Base-by-base conservation (phyloP, 2,888 invertebrate species). In the Phortica okadai region DNA sequence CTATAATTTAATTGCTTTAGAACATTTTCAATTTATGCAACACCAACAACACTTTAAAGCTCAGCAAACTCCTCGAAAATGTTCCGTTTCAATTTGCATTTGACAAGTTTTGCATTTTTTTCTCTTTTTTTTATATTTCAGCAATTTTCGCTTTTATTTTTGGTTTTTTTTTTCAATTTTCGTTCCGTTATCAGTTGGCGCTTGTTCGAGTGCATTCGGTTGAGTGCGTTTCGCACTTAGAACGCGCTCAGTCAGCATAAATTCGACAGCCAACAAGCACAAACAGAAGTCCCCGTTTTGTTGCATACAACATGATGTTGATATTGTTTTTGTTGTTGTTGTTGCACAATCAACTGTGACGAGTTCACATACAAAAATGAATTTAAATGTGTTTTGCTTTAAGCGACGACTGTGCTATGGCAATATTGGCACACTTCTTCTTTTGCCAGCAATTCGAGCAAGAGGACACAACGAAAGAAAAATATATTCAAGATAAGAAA, bases 231-330 rank as follows among this genome's bases (percentile, higher is more conserved):
- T 72, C 41, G 56, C 54, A 56, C 54, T 72, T 72, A 56, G 56
- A 56, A 72, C 45, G 41, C 41, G 56, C 70, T 33, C 56, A 72
- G 70, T 72, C 70, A 72, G 70, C 70, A 44, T 54, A 70, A 50
- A 50, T 50, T 50, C 50, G 50, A 50, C 50, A 33, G 33, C 3
- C 33, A 50, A 50, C 14, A 14, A 50, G 50, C 14, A 14, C 50
- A 8, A 11, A 6, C 50, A 50, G 50, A 3, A 50, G 50, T 6
- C 10, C 10, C 10, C 50, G 50, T 11, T 8, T 2, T 8, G 8
- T 45, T 10, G 45, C 45, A 75, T 80, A 79, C 79, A 76, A 74
- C 78, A 74, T 67, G 45, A 8, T 45, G 45, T 8, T 8, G 7
- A 45, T 8, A 45, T 8, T 45, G 45, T 45, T n/a, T n/a, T n/a